Evolutionary conservation across 2,797 vertebrate species (phyloP).

Genomic region (Halcyon chelicuti): DNA sequence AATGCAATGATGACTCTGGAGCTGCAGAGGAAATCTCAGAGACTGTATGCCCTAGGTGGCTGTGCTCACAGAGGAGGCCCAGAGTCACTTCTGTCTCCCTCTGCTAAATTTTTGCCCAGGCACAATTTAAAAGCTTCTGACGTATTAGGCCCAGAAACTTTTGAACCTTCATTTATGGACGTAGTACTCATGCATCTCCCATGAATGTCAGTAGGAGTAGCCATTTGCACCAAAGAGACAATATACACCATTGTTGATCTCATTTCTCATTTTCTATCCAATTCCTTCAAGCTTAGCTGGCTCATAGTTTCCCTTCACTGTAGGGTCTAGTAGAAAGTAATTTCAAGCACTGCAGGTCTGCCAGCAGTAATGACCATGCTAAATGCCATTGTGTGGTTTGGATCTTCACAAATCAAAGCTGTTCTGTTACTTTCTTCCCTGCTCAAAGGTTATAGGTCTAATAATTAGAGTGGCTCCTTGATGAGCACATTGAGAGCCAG

Average conservation of each 20-base stretch:
- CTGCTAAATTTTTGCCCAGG: neutral
- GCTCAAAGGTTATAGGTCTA: constrained; percentile 22
- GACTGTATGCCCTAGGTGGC: neutral
- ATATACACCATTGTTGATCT: neutral
- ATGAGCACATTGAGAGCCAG: neutral
- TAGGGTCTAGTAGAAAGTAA: neutral
- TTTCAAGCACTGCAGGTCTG: constrained; percentile 34
- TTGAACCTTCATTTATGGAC: neutral
- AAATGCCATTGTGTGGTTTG: constrained; percentile 36
- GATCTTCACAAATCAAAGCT: neutral
- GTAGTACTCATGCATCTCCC: neutral
- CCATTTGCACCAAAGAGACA: neutral
- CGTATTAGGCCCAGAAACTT: neutral
- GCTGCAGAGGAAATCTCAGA: neutral
- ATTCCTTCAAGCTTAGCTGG: neutral
- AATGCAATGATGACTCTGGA: neutral
- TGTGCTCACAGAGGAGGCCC: neutral
- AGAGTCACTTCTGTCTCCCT: neutral
- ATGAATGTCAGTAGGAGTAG: neutral
- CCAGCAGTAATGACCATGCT: neutral
- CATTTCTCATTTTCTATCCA: neutral
- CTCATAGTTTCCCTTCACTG: neutral
- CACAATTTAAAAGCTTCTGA: neutral
- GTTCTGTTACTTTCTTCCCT: neutral
- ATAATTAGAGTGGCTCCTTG: neutral